Evolutionary conservation across 2,113 vertebrate species (phyloP), one percentile per base, ranked within the genome.

Genomic region (Pionites leucogaster): DNA sequence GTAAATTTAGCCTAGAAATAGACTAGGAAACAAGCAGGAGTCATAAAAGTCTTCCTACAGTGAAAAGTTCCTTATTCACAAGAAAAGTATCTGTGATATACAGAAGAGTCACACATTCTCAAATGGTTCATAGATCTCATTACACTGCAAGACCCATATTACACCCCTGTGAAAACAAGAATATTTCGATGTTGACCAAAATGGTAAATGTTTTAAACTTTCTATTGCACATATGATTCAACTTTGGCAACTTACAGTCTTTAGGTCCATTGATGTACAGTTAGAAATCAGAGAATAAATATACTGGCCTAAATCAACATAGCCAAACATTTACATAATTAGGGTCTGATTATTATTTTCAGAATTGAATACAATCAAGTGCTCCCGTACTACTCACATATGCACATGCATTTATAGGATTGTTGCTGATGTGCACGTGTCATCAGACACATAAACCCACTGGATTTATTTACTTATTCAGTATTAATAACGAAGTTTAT

Each of bases 121-220:
- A 96, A 80, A 74, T 74, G 2, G 77, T 74, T 95, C n/a, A 42
- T 65, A 52, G 82, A 83, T 95, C 70, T 57, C 75, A 17, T 78
- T 92, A 85, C 82, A 96, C 93, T 93, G 74, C 72, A 86, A 88
- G 62, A 84, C 57, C 74, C 88, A 88, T 29, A 75, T 79, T 94
- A 94, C 82, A 94, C 69, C 77, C 80, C 83, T 84, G 79, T 89
- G 92, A 92, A 97, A 91, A 94, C 60, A 96, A 95, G 76, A 96
- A 97, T 97, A 88, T 86, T 97, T 72, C 92, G 44, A 92, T 77
- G 88, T 33, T 88, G 78, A 67, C 80, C 20, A 59, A 86, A 90
- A 89, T 17, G n/a, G 37, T 49, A 93, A 94, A 86, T 65, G 27
- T 37, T 87, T 76, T 47, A 64, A 31, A 74, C 90, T 88, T 80